phyloP scores from a whole-genome alignment of 2,797 vertebrate species.

The Sebastes kiyomatsui region DNA sequence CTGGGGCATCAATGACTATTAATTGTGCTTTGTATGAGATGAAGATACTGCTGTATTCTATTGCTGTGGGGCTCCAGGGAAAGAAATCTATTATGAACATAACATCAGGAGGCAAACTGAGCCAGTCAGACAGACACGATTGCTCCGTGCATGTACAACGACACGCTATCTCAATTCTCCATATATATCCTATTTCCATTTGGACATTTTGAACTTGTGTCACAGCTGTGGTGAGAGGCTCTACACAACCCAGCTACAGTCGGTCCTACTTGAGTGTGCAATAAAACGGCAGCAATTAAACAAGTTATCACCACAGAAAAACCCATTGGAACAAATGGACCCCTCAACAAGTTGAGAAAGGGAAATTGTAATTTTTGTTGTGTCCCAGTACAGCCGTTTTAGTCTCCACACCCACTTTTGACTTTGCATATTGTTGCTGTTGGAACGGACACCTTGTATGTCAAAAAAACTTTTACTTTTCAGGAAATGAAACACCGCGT shows the following conservation, averaged over 20 bases:
- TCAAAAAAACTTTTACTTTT: too few species aligned
- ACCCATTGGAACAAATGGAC: not conserved
- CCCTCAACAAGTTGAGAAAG: not conserved
- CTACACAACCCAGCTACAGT: not conserved
- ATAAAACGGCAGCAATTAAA: not conserved
- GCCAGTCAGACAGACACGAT: not conserved
- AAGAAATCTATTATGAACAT: not conserved
- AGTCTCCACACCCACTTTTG: not conserved
- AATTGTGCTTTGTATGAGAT: not conserved
- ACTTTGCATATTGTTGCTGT: not conserved
- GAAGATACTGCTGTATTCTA: not conserved
- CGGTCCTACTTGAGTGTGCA: not conserved
- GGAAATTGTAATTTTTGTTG: not conserved
- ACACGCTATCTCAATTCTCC: not conserved
- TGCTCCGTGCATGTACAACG: not conserved
- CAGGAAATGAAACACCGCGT: too few species aligned
- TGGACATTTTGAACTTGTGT: not conserved
- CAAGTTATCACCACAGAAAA: not conserved
- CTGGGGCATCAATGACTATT: not conserved
- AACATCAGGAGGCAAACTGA: not conserved
- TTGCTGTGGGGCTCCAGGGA: not conserved
- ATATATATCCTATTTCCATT: not conserved
- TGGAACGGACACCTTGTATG: too few species aligned
- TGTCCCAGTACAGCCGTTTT: not conserved
- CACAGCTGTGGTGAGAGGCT: not conserved